Percentiles rank a stretch among this genome's conserved stretches.
These are phyloP conservation scores for Anarhynchus alexandrinus DNA, from an alignment of 2,113 vertebrate species.

Conservation along the genomic window DNA sequence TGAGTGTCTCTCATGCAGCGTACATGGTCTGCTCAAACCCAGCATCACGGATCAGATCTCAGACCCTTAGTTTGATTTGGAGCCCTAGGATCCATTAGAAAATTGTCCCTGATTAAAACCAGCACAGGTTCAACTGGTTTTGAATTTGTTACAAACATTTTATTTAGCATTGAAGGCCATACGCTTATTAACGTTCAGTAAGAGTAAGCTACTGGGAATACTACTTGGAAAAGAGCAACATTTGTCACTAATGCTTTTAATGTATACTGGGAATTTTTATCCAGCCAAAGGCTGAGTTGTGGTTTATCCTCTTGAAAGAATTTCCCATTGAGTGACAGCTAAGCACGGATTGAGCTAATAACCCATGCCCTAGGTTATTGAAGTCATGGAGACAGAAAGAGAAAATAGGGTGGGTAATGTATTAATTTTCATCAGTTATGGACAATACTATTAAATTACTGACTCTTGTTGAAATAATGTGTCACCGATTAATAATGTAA, in stretches of 20 bases:
- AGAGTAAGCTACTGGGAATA: background rate
- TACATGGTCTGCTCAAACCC: fast-evolving
- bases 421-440: conserved; percentile 57
- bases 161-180: background rate
- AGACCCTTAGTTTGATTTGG: background rate
- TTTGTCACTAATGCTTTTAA: conserved; percentile 8
- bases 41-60: background rate
- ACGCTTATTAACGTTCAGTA: background rate
- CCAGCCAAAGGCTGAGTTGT: background rate
- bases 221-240: background rate
- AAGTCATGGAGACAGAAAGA: background rate
- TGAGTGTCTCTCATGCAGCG: fast-evolving
- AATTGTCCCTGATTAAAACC: background rate
- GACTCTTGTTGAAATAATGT: conserved; percentile 15
- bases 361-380: conserved; percentile 32
- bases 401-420: background rate
- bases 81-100: background rate
- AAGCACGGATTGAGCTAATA: conserved; percentile 41
- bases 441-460: conserved; percentile 38
- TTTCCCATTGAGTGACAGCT: conserved; percentile 34
- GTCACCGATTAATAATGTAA: conserved; percentile 6
- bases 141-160: background rate
- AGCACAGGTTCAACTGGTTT: background rate
- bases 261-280: background rate
- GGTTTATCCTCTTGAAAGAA: conserved; percentile 34